Base-by-base conservation (phyloP, 2,113 vertebrate genomes). In the Platycercus adscitus region DNA sequence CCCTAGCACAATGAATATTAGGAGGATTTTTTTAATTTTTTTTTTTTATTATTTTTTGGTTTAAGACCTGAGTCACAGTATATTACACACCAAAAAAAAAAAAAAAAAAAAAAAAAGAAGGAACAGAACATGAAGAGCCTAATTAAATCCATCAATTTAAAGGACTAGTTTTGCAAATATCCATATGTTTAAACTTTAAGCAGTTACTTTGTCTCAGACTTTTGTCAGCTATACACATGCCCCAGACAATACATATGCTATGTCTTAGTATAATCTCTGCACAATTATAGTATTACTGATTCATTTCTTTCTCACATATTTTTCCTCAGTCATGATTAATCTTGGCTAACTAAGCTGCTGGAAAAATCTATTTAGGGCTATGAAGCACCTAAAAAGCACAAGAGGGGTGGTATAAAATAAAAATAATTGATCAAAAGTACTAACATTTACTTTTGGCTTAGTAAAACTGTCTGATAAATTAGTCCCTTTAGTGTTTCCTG, bases 381-480 rank as follows among this genome's bases (percentile, higher is more conserved):
- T 76, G 69, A 86, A 81, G 72, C 39, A 94, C 65, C 69, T 96
- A 88, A 95, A 3, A 85, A 94, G 82, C 35, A 75, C 69, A 93
- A 81, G 61, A 93, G 39, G 16, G 25, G 41, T 49, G 88, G 44
- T 83, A 80, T 72, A 78, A 94, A 96, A 92, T 60, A 92, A 89
- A 75, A 96, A 94, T 92, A 93, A 86, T 89, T 89, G 85, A 96
- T 93, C 86, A 92, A 72, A 91, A 92, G 60, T 76, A 88, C 56
- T 84, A 97, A 95, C 95, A 95, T 92, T 97, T 93, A 95, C 69
- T 80, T 96, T 93, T 93, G 94, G 96, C 88, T 93, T 81, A 88
- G 93, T 90, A 91, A 92, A 96, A 96, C 83, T 53, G 90, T 50
- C 92, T 95, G 93, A 95, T 95, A 92, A 96, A 97, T 97, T 96